Conservation (phyloP, 64 coral and sea anemone genomes). For the Montipora capricornis region DNA sequence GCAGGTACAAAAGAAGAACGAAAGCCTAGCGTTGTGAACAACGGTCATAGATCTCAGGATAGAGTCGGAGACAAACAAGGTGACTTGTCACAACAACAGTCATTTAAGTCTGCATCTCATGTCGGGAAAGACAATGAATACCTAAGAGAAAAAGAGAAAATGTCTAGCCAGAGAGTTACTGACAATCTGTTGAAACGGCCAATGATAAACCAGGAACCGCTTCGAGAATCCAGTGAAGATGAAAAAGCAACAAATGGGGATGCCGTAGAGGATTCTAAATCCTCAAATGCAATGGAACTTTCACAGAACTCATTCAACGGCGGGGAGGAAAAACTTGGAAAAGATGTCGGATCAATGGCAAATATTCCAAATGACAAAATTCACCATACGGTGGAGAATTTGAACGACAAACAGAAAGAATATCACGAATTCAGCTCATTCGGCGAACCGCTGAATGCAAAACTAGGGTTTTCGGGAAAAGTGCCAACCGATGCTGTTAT, state of each 20-base stretch:
- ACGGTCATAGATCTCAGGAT: background rate
- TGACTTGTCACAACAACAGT: background rate
- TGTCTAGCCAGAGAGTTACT: background rate
- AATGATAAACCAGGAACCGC: background rate
- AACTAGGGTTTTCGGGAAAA: background rate
- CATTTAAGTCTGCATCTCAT: slow-evolving; percentile 3
- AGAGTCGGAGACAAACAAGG: background rate
- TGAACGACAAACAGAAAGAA: background rate
- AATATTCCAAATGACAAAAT: background rate
- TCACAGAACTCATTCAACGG: background rate
- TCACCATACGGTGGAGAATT: background rate
- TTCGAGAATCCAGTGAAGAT: background rate
- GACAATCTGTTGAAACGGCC: background rate
- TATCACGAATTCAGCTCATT: background rate
- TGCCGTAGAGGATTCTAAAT: background rate
- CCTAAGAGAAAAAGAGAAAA: background rate
- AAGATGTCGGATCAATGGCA: background rate
- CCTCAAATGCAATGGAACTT: background rate
- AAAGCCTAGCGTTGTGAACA: background rate
- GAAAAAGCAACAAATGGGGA: background rate
- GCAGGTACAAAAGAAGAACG: background rate
- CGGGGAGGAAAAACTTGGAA: background rate
- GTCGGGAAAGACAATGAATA: background rate
- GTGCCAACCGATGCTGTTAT: background rate
- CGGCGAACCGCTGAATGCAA: background rate